phyloP scores from a whole-genome alignment of 2,888 invertebrate species.

The Adela reaumurella region DNA sequence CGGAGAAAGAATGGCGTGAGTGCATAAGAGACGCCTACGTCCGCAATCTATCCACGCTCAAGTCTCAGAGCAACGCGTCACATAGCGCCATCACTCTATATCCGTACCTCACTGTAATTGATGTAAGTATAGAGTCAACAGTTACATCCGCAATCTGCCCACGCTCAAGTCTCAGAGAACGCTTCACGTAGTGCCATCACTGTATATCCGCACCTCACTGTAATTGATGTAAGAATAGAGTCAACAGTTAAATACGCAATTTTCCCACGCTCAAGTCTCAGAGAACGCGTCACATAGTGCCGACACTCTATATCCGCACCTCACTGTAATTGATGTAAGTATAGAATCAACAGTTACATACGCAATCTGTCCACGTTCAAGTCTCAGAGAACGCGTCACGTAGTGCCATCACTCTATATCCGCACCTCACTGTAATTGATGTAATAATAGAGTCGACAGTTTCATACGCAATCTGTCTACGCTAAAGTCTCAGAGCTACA shows the following conservation, averaged over 20 bases:
- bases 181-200: slow-evolving; percentile 55
- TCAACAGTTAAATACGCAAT: slow-evolving; percentile 65
- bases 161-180: slow-evolving; percentile 60
- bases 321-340: slow-evolving; percentile 59
- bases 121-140: slow-evolving; percentile 53
- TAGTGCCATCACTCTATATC: slow-evolving; percentile 61
- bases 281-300: slow-evolving; percentile 51
- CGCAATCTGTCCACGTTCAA: slow-evolving; percentile 66
- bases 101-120: slow-evolving; percentile 68
- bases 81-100: slow-evolving; percentile 59
- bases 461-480: too few relatives aligned
- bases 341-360: slow-evolving; percentile 60
- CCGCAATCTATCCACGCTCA: slow-evolving; percentile 65
- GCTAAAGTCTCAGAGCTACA: too few relatives aligned
- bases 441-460: too few relatives aligned
- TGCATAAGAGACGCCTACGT: slow-evolving; percentile 61
- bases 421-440: slow-evolving; percentile 66
- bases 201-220: slow-evolving; percentile 69
- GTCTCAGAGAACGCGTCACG: slow-evolving; percentile 56
- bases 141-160: slow-evolving; percentile 67
- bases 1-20: slow-evolving; percentile 64
- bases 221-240: slow-evolving; percentile 57
- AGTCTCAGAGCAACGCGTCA: slow-evolving; percentile 55
- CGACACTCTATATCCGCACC: slow-evolving; percentile 68
- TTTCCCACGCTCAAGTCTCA: slow-evolving; percentile 62